Conservation (phyloP, 2,888 invertebrate species). For the Trichacis sp. region DNA sequence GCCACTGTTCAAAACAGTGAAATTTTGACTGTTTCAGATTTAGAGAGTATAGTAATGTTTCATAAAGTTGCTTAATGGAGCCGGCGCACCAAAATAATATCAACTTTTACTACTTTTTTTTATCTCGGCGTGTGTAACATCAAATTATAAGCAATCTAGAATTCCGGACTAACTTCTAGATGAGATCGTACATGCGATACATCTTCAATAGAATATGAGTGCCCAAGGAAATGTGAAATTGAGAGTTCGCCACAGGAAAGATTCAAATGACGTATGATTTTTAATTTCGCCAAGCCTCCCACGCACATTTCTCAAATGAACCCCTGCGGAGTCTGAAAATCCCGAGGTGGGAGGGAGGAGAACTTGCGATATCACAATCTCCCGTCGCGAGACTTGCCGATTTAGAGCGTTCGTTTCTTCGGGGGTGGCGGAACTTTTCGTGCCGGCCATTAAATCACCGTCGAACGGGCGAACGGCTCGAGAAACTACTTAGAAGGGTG, state of each 20-base stretch:
- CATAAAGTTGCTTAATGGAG: no score
- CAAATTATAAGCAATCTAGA: no score
- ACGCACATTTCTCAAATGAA: conserved; percentile 20
- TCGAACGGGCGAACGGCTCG: conserved; percentile 27
- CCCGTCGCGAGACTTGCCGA: conserved; percentile 36
- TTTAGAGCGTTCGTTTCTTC: conserved; percentile 24
- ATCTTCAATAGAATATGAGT: no score
- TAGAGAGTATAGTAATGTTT: no score
- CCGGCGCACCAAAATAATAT: no score
- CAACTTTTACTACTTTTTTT: no score
- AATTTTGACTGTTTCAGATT: no score
- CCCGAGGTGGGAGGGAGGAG: conserved; percentile 23
- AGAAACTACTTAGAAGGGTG: conserved; percentile 37
- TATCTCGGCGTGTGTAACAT: no score
- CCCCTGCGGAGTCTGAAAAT: conserved; percentile 30
- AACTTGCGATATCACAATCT: conserved; percentile 31
- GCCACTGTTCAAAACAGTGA: no score
- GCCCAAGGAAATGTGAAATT: conserved; percentile 2
- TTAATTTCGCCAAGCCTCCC: conserved; percentile 18
- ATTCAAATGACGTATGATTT: conserved; percentile 23
- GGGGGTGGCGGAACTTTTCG: conserved; percentile 11
- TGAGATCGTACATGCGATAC: conserved; percentile 31
- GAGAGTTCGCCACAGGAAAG: not conserved
- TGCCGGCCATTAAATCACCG: conserved; percentile 38
- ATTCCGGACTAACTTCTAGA: no score